These are phyloP conservation scores for Chlamydotis undulata DNA, from an alignment of 2,113 vertebrate genomes.

Conservation along the genomic window DNA sequence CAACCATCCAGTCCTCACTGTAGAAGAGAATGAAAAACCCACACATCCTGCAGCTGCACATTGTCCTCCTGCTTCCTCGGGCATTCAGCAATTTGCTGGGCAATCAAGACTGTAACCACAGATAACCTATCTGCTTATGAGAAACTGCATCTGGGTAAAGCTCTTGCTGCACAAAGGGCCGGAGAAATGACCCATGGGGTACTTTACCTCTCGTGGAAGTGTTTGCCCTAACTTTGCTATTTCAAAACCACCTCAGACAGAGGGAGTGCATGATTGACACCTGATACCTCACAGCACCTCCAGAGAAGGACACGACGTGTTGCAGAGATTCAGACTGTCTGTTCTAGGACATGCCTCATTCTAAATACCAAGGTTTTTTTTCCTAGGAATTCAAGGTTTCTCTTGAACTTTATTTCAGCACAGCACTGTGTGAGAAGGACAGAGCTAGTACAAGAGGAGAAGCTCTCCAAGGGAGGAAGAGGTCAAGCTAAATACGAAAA, in stretches of 20 bases:
- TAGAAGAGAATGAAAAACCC: not conserved
- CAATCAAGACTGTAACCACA: constrained; percentile 7
- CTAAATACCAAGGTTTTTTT: not conserved
- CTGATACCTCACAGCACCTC: not conserved
- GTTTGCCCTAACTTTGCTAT: not conserved
- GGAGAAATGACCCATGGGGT: not conserved
- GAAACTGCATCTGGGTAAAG: not conserved
- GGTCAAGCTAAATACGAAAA: constrained; percentile 45
- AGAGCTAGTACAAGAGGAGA: not conserved
- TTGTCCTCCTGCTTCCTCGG: constrained; percentile 25
- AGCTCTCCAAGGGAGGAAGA: not conserved
- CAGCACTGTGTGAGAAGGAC: not conserved
- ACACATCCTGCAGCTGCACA: constrained; percentile 5
- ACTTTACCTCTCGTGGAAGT: not conserved
- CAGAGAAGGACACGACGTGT: not conserved
- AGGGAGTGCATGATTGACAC: not conserved
- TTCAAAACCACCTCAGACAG: not conserved
- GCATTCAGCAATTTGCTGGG: constrained; percentile 27
- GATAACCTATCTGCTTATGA: not conserved
- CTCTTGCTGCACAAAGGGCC: not conserved
- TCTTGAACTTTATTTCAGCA: constrained; percentile 4
- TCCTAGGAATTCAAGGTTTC: not conserved
- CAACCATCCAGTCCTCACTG: not conserved
- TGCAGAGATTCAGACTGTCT: not conserved
- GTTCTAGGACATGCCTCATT: not conserved